Percentiles rank a stretch among this genome's conserved stretches.
phyloP scores from a whole-genome alignment of 2,113 vertebrate species.

The Lipophrys pholis region DNA sequence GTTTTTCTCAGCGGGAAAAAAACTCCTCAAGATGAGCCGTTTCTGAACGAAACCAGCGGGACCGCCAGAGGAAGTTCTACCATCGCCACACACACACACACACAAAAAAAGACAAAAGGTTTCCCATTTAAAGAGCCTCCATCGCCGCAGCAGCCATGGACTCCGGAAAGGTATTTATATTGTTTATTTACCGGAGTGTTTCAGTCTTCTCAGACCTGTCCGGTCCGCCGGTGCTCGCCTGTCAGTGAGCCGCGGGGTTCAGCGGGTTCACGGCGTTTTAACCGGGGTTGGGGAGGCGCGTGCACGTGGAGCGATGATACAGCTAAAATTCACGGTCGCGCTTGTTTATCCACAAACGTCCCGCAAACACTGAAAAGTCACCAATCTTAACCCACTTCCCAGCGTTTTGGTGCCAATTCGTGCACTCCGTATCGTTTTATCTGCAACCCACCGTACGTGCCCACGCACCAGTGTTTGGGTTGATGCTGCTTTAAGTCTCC shows the following conservation, averaged over 20 bases:
- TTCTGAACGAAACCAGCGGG: slow-evolving; percentile 24
- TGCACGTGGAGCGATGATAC: neutral
- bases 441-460: too few relatives aligned
- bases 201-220: slow-evolving; percentile 3
- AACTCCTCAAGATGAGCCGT: neutral
- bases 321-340: neutral
- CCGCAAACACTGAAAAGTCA: too few relatives aligned
- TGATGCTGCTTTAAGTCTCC: too few relatives aligned
- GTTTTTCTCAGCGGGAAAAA: slow-evolving; percentile 18
- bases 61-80: slow-evolving; percentile 17
- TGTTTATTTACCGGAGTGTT: neutral
- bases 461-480: too few relatives aligned
- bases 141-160: slow-evolving; percentile 52
- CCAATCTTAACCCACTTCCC: too few relatives aligned
- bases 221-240: neutral
- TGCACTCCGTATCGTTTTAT: too few relatives aligned
- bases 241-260: slow-evolving; percentile 14
- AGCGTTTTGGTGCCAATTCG: too few relatives aligned
- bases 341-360: too few relatives aligned
- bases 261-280: neutral
- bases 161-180: slow-evolving; percentile 63
- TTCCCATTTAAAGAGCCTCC: too few relatives aligned
- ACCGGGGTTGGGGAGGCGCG: neutral
- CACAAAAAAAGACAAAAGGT: slow-evolving; percentile 19
- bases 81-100: too few relatives aligned